Base-by-base conservation (phyloP, 2,888 invertebrate species). In the Carcina quercana region DNA sequence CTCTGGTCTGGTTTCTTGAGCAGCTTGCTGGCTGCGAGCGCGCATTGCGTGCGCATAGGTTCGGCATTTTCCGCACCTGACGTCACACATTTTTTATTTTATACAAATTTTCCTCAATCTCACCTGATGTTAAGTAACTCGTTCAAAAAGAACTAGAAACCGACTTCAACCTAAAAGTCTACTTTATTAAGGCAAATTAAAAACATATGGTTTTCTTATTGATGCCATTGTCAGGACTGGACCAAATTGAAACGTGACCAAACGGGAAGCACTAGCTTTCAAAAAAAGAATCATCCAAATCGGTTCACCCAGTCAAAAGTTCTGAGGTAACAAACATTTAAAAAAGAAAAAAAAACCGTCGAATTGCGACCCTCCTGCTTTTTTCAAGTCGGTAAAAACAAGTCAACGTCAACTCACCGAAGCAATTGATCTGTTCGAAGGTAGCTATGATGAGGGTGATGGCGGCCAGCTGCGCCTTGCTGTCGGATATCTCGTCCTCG, bases 1-100 rank as follows among this genome's bases (percentile, higher is more conserved):
- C 97, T 97, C 68, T 99, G 99, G 80, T 99, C 99, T 0, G 98
- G 97, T 58, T 99, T 99, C 80, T 98, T 97, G 15, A 99, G 86
- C 48, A 99, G 85, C 64, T 97, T 97, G 42, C 97, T 94, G 5
- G 98, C 97, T 1, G 98, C 97, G 27, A 98, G 82, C 1, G 97
- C 97, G 73, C 97, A 98, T 59, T 98, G 96, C 2, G 96, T 97
- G 21, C 97, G 88, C 56, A 99, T 87, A 0, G 99, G 98, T 54
- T 97, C 97, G 0, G 97, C 97, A 67, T 97, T 98, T 65, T 99
- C 99, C 41, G 96, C 96, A 4, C 84, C 85, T 84, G 34, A 14
- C 14, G 24, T 13, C 30, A 15, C 25, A 5, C n/a, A 19, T n/a
- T n/a, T n/a, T n/a, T 22, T 28, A 35, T 10, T 10, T 15, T 25